Percentiles rank a stretch among this genome's conserved stretches.
phyloP scores from a whole-genome alignment of 2,797 vertebrate genomes.

The Labroides dimidiatus region DNA sequence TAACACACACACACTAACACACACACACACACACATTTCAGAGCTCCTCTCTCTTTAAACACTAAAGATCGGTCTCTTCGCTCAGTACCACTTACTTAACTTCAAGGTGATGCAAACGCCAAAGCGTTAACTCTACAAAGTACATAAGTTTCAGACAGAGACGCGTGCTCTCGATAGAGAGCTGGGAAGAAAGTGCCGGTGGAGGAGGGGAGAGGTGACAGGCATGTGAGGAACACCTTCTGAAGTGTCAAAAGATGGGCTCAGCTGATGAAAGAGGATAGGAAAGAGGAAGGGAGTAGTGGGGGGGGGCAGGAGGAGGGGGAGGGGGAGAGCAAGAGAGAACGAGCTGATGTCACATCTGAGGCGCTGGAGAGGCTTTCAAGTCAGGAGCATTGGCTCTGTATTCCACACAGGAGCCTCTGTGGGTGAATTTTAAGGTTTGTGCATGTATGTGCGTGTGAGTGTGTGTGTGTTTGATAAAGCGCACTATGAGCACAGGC shows the following conservation, averaged over 20 bases:
- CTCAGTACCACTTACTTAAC: constrained; percentile 83
- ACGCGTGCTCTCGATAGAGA: constrained; percentile 75
- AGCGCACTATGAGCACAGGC: constrained; percentile 51
- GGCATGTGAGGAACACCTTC: constrained; percentile 81
- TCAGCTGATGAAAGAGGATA: constrained; percentile 81
- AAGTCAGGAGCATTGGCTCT: constrained; percentile 76
- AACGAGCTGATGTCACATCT: constrained; percentile 83
- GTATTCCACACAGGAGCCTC: constrained; percentile 68
- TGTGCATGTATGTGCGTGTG: constrained; percentile 32
- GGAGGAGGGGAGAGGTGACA: constrained; percentile 82
- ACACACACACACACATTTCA: constrained; percentile 59
- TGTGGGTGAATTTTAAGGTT: constrained; percentile 64
- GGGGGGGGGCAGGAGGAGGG: constrained; percentile 55
- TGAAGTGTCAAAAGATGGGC: constrained; percentile 85
- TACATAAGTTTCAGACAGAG: constrained; percentile 84
- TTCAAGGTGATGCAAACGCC: constrained; percentile 84
- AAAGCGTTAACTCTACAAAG: constrained; percentile 85
- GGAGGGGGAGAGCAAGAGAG: constrained; percentile 69
- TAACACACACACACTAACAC: constrained; percentile 59
- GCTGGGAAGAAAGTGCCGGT: constrained; percentile 74
- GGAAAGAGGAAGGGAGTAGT: constrained; percentile 70
- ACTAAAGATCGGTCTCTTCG: constrained; percentile 71
- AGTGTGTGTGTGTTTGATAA: constrained; percentile 24
- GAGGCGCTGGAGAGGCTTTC: constrained; percentile 73
- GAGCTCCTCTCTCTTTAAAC: constrained; percentile 75